These are phyloP conservation scores for Proterorhinus semilunaris DNA, from an alignment of 2,113 vertebrate genomes.

Conservation along the genomic window DNA sequence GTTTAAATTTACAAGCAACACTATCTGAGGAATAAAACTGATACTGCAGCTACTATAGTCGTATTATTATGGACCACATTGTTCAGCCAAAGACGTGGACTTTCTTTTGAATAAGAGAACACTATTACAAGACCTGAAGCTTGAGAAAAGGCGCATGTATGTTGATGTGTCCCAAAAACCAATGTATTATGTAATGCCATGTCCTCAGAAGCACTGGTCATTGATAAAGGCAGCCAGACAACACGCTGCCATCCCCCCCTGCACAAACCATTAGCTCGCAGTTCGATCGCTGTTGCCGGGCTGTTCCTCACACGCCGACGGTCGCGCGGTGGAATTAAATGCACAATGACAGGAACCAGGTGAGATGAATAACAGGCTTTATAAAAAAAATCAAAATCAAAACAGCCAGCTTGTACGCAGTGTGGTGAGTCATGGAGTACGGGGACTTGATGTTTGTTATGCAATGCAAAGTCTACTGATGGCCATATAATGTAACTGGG, in stretches of 20 bases:
- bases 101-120: no score
- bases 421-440: not conserved
- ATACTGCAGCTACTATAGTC: no score
- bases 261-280: not conserved
- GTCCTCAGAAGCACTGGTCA: not conserved
- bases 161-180: no score
- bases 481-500: conserved; percentile 35
- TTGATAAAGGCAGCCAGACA: not conserved
- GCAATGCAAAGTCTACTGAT: conserved; percentile 39
- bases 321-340: not conserved
- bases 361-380: not conserved
- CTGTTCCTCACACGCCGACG: not conserved
- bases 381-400: not conserved
- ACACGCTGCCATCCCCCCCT: not conserved
- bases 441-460: not conserved
- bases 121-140: no score
- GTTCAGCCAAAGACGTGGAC: no score
- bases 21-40: no score
- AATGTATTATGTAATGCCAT: not conserved
- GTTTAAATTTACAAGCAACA: no score
- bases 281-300: not conserved
- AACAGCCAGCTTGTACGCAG: not conserved
- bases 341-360: not conserved
- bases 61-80: no score
- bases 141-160: no score